These are phyloP conservation scores for Bugulina stolonifera DNA, from an alignment of 2,888 invertebrate species.

Conservation along the genomic window DNA sequence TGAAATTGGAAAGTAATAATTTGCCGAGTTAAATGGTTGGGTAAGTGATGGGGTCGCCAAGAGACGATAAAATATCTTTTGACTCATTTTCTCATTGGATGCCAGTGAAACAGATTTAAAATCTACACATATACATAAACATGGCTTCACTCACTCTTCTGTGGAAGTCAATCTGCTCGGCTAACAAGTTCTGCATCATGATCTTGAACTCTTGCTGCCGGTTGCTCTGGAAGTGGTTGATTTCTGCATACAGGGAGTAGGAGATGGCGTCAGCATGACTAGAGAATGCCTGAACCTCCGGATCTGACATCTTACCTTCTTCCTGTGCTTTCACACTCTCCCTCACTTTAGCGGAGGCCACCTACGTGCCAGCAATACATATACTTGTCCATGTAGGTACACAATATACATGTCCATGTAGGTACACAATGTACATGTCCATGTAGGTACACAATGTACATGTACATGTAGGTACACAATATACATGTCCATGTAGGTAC, in stretches of 20 bases:
- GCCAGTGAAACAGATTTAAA: background rate
- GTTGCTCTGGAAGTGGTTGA: conserved; percentile 84
- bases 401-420: too few species aligned
- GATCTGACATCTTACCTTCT: conserved; percentile 76
- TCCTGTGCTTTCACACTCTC: conserved; percentile 75
- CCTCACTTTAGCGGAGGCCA: conserved; percentile 75
- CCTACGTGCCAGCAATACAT: too few species aligned
- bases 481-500: too few species aligned
- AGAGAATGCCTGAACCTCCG: conserved; percentile 72
- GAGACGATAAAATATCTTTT: too few species aligned
- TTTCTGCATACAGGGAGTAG: conserved; percentile 86
- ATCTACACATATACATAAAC: background rate
- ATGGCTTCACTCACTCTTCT: conserved; percentile 59
- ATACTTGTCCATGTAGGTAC: too few species aligned
- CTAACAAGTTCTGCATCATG: conserved; percentile 78
- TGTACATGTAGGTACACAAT: too few species aligned
- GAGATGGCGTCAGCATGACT: conserved; percentile 84
- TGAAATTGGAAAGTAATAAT: too few species aligned
- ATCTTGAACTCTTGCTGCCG: conserved; percentile 76
- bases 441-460: too few species aligned
- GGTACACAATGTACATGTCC: too few species aligned
- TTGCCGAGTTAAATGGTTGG: background rate
- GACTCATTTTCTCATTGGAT: background rate
- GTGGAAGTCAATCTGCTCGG: conserved; percentile 86
- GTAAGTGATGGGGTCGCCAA: background rate